Percentiles rank a stretch among this genome's conserved stretches.
phyloP scores from a whole-genome alignment of 2,888 invertebrate species.

The Ceraclea dissimilis region DNA sequence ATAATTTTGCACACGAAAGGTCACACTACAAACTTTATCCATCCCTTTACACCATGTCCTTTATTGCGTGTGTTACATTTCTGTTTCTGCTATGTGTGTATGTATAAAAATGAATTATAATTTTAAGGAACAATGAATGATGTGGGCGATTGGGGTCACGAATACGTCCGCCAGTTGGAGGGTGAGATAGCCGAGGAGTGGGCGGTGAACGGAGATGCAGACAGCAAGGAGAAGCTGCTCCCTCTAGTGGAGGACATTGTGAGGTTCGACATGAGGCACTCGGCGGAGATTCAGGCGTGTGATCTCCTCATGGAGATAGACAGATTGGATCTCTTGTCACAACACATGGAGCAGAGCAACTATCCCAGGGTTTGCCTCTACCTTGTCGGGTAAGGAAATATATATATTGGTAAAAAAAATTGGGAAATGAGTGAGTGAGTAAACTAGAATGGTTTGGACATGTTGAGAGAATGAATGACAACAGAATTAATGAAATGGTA shows the following conservation, averaged over 20 bases:
- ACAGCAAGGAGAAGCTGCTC: conserved; percentile 54
- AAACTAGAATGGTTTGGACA: not conserved
- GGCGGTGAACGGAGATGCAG: conserved; percentile 40
- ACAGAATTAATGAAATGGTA: too few species aligned
- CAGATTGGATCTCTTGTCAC: conserved; percentile 72
- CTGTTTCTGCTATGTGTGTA: too few species aligned
- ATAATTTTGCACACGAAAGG: too few species aligned
- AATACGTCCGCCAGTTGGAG: conserved; percentile 90
- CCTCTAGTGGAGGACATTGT: conserved; percentile 81
- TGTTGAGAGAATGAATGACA: too few species aligned
- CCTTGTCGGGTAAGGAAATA: conserved; percentile 50
- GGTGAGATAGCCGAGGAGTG: conserved; percentile 88
- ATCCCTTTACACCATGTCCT: too few species aligned
- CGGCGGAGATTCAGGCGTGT: conserved; percentile 98
- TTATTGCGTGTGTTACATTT: too few species aligned
- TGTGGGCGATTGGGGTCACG: conserved; percentile 98
- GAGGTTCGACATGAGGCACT: conserved; percentile 92
- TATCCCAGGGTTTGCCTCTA: conserved; percentile 92
- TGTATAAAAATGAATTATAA: too few species aligned
- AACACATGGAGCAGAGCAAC: conserved; percentile 82
- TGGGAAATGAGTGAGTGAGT: not conserved
- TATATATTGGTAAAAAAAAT: not conserved
- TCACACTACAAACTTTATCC: too few species aligned
- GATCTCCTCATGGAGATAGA: conserved; percentile 98
- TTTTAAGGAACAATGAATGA: conserved; percentile 73